Conservation (phyloP, 2,888 invertebrate species). For the Morpho deidamia region DNA sequence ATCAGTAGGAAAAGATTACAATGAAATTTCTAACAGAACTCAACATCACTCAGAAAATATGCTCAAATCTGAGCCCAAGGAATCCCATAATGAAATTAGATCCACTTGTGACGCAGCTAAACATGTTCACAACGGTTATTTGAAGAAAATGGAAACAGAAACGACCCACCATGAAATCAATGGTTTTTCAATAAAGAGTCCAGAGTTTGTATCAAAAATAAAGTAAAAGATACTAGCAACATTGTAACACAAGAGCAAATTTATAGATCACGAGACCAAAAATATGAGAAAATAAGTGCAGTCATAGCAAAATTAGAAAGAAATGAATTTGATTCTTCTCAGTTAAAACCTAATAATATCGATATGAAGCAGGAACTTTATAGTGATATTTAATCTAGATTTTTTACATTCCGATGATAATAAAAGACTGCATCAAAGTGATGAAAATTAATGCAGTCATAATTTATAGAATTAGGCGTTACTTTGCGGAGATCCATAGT, state of each 20-base stretch:
- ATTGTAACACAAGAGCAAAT: background rate
- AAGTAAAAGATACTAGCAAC: background rate
- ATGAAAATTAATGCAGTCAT: no score
- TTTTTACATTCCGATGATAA: no score
- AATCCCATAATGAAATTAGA: background rate
- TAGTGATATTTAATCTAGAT: constrained; percentile 2
- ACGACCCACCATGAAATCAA: no score
- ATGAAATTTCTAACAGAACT: background rate
- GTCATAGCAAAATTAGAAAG: constrained; percentile 4
- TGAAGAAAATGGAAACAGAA: no score
- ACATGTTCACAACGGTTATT: no score
- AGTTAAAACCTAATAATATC: background rate
- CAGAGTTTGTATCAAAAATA: no score
- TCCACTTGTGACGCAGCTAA: no score
- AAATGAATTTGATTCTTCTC: background rate
- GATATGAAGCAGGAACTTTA: constrained; percentile 14
- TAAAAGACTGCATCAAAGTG: no score
- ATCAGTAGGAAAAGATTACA: no score
- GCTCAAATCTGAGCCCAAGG: background rate
- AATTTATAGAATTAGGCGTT: no score
- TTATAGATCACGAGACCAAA: background rate
- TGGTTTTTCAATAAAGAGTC: no score
- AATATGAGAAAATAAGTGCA: background rate
- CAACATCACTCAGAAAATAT: background rate
- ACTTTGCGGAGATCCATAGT: no score